Percentiles rank a stretch among this genome's conserved stretches.
phyloP scores from a whole-genome alignment of 2,888 invertebrate genomes.

The Campopleginae sp. region DNA sequence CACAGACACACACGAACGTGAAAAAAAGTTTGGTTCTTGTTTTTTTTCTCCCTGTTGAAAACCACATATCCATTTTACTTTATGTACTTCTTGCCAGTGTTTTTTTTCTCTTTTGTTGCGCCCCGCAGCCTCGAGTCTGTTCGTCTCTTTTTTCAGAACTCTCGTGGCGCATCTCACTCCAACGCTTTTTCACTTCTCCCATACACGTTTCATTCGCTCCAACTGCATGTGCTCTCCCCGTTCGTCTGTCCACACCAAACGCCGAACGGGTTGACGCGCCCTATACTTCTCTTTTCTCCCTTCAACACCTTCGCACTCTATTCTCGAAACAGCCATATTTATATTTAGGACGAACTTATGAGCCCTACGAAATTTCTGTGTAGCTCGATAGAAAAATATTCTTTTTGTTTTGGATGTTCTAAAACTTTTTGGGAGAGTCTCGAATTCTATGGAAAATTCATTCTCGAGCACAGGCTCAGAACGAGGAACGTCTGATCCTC shows the following conservation, averaged over 20 bases:
- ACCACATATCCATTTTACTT: constrained; percentile 46
- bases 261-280: constrained; percentile 66
- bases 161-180: constrained; percentile 17
- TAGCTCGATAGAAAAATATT: background rate
- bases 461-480: too few species aligned
- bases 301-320: constrained; percentile 27
- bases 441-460: too few species aligned
- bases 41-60: constrained; percentile 16
- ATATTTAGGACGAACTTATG: constrained; percentile 2
- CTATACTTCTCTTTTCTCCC: constrained; percentile 10
- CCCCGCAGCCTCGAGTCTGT: constrained; percentile 45
- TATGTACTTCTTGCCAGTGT: constrained; percentile 7
- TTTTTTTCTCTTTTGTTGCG: constrained; percentile 55
- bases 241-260: constrained; percentile 40
- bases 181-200: constrained; percentile 17
- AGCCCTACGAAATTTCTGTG: too few species aligned
- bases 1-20: background rate
- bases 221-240: constrained; percentile 34
- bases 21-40: constrained; percentile 16
- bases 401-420: too few species aligned
- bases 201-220: background rate
- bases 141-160: constrained; percentile 25
- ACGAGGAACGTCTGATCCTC: too few species aligned
- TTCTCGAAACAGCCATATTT: background rate
- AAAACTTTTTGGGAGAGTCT: background rate